These are phyloP conservation scores for Tiaroga cobitis DNA, from an alignment of 2,797 vertebrate genomes.

Conservation along the genomic window DNA sequence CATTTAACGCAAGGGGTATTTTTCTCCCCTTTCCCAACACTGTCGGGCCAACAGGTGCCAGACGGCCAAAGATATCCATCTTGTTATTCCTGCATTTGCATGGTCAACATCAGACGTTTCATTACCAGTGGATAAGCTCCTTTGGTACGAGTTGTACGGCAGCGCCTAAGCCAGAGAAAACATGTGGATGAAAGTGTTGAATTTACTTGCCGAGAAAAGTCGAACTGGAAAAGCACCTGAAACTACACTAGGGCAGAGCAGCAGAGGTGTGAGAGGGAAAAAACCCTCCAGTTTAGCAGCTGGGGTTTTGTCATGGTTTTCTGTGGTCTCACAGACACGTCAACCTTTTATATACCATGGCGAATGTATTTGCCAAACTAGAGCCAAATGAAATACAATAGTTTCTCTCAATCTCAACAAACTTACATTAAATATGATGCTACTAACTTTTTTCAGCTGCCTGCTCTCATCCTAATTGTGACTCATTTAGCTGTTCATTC, in stretches of 20 bases:
- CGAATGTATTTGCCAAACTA: background rate
- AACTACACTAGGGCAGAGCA: background rate
- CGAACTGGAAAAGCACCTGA: conserved; percentile 31
- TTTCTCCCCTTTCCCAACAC: conserved; percentile 12
- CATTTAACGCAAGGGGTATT: conserved; percentile 22
- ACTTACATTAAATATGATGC: background rate
- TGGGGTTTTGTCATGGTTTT: conserved; percentile 4
- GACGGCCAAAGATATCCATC: conserved; percentile 62
- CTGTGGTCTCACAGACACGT: background rate
- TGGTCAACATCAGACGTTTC: conserved; percentile 59
- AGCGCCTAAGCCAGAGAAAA: conserved; percentile 24
- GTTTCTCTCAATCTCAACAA: background rate
- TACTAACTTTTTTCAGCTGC: background rate
- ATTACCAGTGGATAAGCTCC: conserved; percentile 12
- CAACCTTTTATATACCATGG: background rate
- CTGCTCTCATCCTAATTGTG: background rate
- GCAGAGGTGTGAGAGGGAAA: background rate
- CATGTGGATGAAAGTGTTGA: conserved; percentile 24
- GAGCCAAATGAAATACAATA: background rate
- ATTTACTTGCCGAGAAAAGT: background rate
- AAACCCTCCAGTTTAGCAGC: background rate
- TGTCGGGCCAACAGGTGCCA: conserved; percentile 60
- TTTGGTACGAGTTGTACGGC: conserved; percentile 2
- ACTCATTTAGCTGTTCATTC: background rate
- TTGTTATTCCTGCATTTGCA: conserved; percentile 68